Evolutionary conservation across 2,888 invertebrate species (phyloP), one percentile per base, ranked within the genome.

Genomic region (Piscicola geometra): DNA sequence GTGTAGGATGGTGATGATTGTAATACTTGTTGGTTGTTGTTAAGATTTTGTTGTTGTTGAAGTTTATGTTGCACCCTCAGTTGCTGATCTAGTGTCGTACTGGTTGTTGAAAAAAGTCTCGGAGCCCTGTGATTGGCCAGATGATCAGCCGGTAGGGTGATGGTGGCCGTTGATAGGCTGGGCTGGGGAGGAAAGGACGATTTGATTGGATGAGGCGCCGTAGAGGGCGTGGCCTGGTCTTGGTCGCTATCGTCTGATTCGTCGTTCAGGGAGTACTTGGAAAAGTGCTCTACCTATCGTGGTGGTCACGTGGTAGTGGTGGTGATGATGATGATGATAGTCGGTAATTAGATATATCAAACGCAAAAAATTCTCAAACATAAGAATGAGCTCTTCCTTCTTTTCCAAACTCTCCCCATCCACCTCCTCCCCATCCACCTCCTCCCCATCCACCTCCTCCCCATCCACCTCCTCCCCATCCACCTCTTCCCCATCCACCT

Each of bases 221-320:
- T 56, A n/a, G 21, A 25, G 60, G 60, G 60, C n/a, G 60, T 56
- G n/a, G 35, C 25, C 21, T n/a, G 60, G 25, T 36, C 73, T 0
- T 33, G 77, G 2, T 91, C 91, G 21, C 83, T 83, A 1, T 93
- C 93, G 76, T 95, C 95, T 78, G 94, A 94, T 0, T 93, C 92
- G 80, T 95, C 95, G 15, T 92, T 93, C n/a, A 93, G 86, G 0
- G 93, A 93, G 84, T 96, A 97, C 83, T 94, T 95, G 25, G 95
- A 94, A 86, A 96, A 96, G 86, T 96, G 96, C 76, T 93, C 91
- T 68, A 93, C 93, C 90, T 90, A 83, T 56, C 15, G n/a, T 25
- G 25, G n/a, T 56, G 21, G n/a, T 25, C 15, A 56, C 5, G n/a
- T 25, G 25, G 5, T 25, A n/a, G n/a, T 25, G 60, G n/a, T 25